Conservation (phyloP, 1,140 invertebrate species). For the Diploscapter pachys region DNA sequence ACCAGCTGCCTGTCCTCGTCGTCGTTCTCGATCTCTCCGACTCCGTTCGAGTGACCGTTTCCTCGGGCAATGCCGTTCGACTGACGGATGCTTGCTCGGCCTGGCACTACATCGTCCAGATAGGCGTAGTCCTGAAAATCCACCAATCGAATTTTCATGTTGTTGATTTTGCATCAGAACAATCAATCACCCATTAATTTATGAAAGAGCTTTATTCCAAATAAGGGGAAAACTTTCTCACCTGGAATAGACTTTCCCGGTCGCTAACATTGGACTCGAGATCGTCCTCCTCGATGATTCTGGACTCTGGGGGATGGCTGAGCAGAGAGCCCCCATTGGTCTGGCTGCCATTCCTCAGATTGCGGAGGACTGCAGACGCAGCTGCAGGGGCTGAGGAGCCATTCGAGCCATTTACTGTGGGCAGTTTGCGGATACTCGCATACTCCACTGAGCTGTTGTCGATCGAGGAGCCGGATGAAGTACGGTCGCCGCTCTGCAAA, state of each 20-base stretch:
- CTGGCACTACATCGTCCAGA: conserved; percentile 20
- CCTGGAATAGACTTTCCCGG: conserved; percentile 34
- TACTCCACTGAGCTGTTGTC: conserved; percentile 25
- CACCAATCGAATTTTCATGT: not conserved
- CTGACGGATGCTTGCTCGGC: conserved; percentile 60
- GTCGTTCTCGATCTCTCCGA: not conserved
- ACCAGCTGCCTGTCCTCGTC: conserved; percentile 76
- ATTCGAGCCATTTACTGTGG: not conserved
- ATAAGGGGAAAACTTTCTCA: not conserved
- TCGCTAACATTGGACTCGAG: conserved; percentile 36
- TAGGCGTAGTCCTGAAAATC: conserved; percentile 26
- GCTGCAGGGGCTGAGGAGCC: not conserved
- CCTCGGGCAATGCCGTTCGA: not conserved
- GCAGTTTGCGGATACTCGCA: conserved; percentile 10
- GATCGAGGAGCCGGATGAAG: conserved; percentile 11
- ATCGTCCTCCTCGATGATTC: conserved; percentile 37
- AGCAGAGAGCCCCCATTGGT: not conserved
- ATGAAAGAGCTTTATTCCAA: not conserved
- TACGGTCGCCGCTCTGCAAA: conserved; percentile 3
- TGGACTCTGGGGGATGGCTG: conserved; percentile 6
- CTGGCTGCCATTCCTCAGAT: not conserved
- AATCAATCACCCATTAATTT: not conserved
- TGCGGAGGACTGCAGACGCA: not conserved
- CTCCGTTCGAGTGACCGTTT: too few relatives aligned
- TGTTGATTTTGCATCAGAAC: not conserved